Percentiles rank a stretch among this genome's conserved stretches.
Evolutionary conservation across 1,140 invertebrate species (phyloP).

Genomic region (Coenobita brevimanus): DNA sequence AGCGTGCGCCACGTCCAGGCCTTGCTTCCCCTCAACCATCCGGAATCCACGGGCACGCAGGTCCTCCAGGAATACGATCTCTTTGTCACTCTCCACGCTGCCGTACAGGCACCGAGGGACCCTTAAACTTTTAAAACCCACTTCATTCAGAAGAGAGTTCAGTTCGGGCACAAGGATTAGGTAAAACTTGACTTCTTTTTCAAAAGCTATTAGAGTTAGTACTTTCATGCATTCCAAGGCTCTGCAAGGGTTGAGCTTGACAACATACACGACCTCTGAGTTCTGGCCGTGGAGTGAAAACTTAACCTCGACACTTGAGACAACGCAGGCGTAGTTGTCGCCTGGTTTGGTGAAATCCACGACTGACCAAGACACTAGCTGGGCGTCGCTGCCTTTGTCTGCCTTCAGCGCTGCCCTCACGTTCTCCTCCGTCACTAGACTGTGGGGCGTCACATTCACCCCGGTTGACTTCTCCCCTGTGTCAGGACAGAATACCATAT

Average conservation of each 20-base stretch:
- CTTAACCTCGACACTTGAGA: background rate
- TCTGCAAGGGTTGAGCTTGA: conserved; percentile 9
- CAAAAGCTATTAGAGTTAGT: background rate
- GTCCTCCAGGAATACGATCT: conserved; percentile 1
- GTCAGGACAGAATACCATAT: too few species aligned
- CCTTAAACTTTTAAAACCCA: background rate
- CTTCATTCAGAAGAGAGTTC: background rate
- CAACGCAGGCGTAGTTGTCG: too few species aligned
- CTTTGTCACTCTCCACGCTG: background rate
- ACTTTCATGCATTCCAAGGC: background rate
- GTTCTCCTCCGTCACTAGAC: too few species aligned
- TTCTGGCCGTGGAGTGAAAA: background rate
- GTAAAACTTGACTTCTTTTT: conserved; percentile 27
- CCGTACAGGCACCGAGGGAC: background rate
- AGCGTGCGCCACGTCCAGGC: conserved; percentile 19
- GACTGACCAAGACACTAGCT: too few species aligned
- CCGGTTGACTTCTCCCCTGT: too few species aligned
- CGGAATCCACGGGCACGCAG: background rate
- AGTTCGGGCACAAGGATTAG: background rate
- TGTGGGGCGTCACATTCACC: too few species aligned
- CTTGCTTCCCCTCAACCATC: conserved; percentile 2
- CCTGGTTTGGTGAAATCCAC: too few species aligned
- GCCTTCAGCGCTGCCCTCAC: too few species aligned
- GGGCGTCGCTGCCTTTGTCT: too few species aligned
- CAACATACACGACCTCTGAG: conserved; percentile 7